Conservation (phyloP, 2,888 invertebrate genomes). For the Drosophila siamana region DNA sequence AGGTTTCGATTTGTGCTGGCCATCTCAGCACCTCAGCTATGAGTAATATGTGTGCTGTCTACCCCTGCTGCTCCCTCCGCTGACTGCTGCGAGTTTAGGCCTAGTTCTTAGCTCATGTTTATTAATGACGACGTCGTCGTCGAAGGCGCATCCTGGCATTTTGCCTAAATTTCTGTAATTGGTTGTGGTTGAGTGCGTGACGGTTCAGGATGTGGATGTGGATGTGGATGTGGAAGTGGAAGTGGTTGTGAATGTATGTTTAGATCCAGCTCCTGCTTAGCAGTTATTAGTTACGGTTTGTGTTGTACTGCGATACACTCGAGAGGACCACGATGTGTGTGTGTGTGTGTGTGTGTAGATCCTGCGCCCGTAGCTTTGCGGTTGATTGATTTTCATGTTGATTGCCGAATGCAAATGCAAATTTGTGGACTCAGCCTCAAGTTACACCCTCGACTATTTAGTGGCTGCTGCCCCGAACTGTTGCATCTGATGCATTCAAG, state of each 20-base stretch:
- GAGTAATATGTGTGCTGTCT: no score
- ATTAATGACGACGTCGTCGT: conserved; percentile 66
- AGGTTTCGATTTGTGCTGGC: conserved; percentile 58
- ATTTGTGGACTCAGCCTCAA: conserved; percentile 44
- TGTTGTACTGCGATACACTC: conserved; percentile 69
- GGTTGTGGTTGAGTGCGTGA: conserved; percentile 73
- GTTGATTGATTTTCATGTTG: conserved; percentile 77
- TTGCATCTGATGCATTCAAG: conserved; percentile 49
- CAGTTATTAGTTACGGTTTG: conserved; percentile 74
- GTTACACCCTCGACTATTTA: conserved; percentile 47
- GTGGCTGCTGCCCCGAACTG: conserved; percentile 28
- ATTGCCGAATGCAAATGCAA: conserved; percentile 72
- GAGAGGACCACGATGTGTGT: conserved; percentile 40
- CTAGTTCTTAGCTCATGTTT: conserved; percentile 63
- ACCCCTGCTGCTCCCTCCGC: no score
- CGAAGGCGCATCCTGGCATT: conserved; percentile 64
- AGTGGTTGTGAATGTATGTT: neutral
- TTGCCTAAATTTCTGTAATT: conserved; percentile 77
- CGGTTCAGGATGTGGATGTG: conserved; percentile 23
- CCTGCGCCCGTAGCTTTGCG: conserved; percentile 51
- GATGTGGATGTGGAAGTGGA: neutral
- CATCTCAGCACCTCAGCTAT: conserved; percentile 47
- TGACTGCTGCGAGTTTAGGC: conserved; percentile 10
- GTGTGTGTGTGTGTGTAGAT: conserved; percentile 22
- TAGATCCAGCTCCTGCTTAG: conserved; percentile 31